These are phyloP conservation scores for Ctena decussata DNA, from an alignment of 2,888 invertebrate species.

Conservation along the genomic window DNA sequence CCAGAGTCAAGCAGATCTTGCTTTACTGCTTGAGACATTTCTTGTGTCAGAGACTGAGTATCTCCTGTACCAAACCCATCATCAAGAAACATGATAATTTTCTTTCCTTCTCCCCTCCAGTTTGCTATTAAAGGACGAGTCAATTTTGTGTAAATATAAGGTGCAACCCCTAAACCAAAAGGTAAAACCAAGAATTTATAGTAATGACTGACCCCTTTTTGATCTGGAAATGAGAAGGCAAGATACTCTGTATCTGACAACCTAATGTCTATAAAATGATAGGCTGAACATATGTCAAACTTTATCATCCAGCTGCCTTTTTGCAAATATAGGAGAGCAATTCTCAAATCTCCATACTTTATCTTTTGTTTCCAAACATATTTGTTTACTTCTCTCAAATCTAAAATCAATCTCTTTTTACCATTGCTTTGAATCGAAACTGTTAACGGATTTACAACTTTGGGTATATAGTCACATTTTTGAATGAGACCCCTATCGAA, in stretches of 20 bases:
- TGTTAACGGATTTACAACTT: neutral
- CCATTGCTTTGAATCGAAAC: conserved; percentile 36
- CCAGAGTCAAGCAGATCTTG: conserved; percentile 35
- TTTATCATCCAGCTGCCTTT: conserved; percentile 5
- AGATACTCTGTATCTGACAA: conserved; percentile 21
- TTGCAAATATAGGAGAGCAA: conserved; percentile 9
- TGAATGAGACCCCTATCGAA: conserved; percentile 18
- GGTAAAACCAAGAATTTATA: conserved; percentile 52
- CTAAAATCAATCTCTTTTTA: conserved; percentile 45
- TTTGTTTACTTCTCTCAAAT: conserved; percentile 49
- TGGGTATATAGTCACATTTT: conserved; percentile 12
- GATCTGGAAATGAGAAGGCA: conserved; percentile 24
- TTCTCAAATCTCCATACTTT: conserved; percentile 44
- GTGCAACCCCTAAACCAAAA: conserved; percentile 38
- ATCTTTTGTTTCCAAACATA: conserved; percentile 42
- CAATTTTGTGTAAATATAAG: conserved; percentile 51
- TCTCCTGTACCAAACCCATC: conserved; percentile 46
- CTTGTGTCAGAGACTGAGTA: neutral
- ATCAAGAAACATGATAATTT: conserved; percentile 52
- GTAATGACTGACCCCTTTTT: neutral
- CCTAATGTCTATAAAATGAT: conserved; percentile 32
- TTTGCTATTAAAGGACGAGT: conserved; percentile 31
- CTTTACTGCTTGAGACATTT: conserved; percentile 18
- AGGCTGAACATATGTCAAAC: conserved; percentile 31
- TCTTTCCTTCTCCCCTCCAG: conserved; percentile 47